Conservation (phyloP, 2,888 invertebrate species). For the Anticlea derivata region DNA sequence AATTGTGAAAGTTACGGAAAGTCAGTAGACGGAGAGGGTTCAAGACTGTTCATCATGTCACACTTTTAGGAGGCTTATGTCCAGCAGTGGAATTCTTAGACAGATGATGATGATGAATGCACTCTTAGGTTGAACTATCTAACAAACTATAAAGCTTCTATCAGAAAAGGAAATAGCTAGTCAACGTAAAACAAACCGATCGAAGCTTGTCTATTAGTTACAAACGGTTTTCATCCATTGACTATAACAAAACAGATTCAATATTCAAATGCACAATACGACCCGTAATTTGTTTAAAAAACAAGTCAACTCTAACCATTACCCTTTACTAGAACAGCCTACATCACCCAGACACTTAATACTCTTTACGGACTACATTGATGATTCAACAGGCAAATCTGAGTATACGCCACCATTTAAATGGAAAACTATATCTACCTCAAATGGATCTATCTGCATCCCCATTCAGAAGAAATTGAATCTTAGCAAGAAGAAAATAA, state of each 20-base stretch:
- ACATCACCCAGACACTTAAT: conserved; percentile 34
- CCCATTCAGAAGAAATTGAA: not conserved
- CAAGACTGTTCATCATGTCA: no score
- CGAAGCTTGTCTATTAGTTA: not conserved
- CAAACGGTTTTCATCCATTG: not conserved
- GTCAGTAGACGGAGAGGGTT: no score
- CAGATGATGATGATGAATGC: no score
- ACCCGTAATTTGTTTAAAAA: conserved; percentile 23
- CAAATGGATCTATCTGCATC: conserved; percentile 26
- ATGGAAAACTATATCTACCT: conserved; percentile 29
- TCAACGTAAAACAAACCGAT: not conserved
- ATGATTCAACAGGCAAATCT: conserved; percentile 56
- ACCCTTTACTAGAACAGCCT: conserved; percentile 25
- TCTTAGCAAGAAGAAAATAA: not conserved
- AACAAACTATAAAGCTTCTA: no score
- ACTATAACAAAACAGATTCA: not conserved
- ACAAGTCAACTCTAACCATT: conserved; percentile 19
- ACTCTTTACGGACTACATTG: conserved; percentile 47
- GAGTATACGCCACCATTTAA: conserved; percentile 56
- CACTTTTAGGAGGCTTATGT: no score
- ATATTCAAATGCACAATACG: conserved; percentile 7
- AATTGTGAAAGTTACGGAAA: no score
- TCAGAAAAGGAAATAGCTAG: no score
- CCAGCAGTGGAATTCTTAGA: no score
- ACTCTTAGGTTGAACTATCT: no score